These are phyloP conservation scores for Rhingia rostrata DNA, from an alignment of 2,888 invertebrate species.

Conservation along the genomic window DNA sequence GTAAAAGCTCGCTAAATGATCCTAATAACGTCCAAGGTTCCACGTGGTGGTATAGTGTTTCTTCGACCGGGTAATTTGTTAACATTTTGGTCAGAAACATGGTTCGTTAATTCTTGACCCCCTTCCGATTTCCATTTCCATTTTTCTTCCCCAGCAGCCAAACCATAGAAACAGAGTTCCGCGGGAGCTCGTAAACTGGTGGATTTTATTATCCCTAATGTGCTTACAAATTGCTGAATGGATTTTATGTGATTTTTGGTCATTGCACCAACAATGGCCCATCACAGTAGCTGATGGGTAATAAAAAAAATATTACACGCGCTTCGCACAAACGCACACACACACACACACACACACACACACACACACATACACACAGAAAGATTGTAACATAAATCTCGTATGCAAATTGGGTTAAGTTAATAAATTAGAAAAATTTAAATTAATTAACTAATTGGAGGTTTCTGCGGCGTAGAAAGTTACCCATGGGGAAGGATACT, in stretches of 20 bases:
- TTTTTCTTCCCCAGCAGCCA: background rate
- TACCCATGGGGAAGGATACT: conserved; percentile 15
- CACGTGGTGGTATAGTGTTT: conserved; percentile 30
- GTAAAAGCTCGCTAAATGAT: conserved; percentile 68
- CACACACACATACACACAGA: background rate
- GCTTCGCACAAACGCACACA: too few species aligned
- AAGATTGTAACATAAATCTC: background rate
- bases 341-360: background rate
- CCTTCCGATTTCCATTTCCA: too few species aligned
- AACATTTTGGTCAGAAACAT: conserved; percentile 39
- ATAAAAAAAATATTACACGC: too few species aligned
- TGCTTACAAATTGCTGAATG: conserved; percentile 64
- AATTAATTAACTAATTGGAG: conserved; percentile 46
- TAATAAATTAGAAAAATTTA: conserved; percentile 56
- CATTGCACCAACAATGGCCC: conserved; percentile 48
- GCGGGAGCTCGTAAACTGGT: conserved; percentile 33
- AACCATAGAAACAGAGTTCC: conserved; percentile 9
- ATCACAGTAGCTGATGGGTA: conserved; percentile 16
- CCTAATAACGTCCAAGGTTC: conserved; percentile 58
- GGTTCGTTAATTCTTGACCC: conserved; percentile 68
- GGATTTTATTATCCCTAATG: conserved; percentile 59
- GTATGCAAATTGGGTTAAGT: conserved; percentile 59
- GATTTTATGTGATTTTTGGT: conserved; percentile 67
- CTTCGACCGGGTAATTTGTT: conserved; percentile 27
- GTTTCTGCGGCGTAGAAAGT: conserved; percentile 15